Evolutionary conservation across 2,888 invertebrate genomes (phyloP).

Genomic region (Perdita meconis): DNA sequence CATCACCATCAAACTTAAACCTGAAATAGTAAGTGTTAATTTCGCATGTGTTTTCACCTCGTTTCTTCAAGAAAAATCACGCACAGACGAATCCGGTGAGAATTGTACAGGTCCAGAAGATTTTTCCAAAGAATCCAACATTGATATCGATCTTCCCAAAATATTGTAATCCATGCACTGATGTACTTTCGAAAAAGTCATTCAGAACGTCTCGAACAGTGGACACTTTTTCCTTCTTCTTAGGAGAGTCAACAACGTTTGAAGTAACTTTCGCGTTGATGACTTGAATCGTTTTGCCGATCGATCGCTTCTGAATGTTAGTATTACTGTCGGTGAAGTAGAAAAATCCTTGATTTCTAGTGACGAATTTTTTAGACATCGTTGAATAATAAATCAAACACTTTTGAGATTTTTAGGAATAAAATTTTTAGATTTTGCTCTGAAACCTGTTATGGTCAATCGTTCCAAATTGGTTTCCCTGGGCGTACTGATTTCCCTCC

Average conservation of each 20-base stretch:
- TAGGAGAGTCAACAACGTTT: neutral
- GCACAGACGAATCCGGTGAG: conserved; percentile 55
- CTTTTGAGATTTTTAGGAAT: neutral
- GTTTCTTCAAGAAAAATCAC: neutral
- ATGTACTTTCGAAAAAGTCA: conserved; percentile 55
- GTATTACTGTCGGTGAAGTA: neutral
- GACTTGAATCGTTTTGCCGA: conserved; percentile 4
- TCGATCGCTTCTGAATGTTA: neutral
- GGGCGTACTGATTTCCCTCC: conserved; percentile 19
- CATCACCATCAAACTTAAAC: conserved; percentile 80
- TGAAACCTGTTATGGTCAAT: neutral
- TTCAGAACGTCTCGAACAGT: conserved; percentile 27
- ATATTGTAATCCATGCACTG: conserved; percentile 68
- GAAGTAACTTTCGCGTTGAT: neutral
- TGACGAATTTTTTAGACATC: conserved; percentile 7
- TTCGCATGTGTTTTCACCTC: too few relatives aligned
- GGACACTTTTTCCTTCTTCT: neutral
- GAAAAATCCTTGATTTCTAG: neutral
- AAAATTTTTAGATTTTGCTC: too few relatives aligned
- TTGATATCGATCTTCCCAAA: conserved; percentile 43
- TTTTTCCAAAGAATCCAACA: conserved; percentile 43
- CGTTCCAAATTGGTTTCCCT: neutral
- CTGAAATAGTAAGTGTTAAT: conserved; percentile 58
- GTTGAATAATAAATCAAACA: too few relatives aligned
- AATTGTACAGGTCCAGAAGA: conserved; percentile 59